Evolutionary conservation across 2,113 vertebrate species (phyloP).

Genomic region (Oostethus manadensis): DNA sequence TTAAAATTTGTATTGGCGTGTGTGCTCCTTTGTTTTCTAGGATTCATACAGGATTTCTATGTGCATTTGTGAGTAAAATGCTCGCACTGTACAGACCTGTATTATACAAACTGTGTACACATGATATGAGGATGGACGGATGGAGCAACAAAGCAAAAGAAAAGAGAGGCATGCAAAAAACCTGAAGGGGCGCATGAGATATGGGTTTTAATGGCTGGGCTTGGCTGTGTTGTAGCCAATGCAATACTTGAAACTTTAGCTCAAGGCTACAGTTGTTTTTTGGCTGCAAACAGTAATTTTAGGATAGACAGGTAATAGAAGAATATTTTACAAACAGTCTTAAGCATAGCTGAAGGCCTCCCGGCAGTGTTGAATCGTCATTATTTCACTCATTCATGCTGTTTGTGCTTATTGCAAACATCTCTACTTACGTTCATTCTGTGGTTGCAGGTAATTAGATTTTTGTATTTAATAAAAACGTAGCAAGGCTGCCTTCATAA

Average conservation of each 20-base stretch:
- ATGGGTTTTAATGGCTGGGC: conserved; percentile 29
- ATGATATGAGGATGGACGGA: too few relatives aligned
- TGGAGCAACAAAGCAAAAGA: neutral
- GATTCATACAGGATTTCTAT: too few relatives aligned
- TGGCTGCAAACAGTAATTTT: too few relatives aligned
- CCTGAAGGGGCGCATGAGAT: conserved; percentile 3
- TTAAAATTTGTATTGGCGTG: too few relatives aligned
- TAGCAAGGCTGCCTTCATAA: conserved; percentile 24
- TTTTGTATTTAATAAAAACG: conserved; percentile 21
- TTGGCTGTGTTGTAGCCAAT: conserved; percentile 28
- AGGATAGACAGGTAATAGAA: conserved; percentile 57
- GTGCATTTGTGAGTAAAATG: too few relatives aligned
- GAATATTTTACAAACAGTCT: conserved; percentile 51
- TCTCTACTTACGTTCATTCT: conserved; percentile 29
- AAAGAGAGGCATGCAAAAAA: neutral
- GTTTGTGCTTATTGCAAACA: conserved; percentile 14
- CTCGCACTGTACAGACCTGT: too few relatives aligned
- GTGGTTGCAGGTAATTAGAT: conserved; percentile 35
- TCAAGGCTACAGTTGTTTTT: conserved; percentile 7
- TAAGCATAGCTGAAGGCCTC: conserved; percentile 46
- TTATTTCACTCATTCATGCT: conserved; percentile 53
- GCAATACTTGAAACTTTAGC: conserved; percentile 36
- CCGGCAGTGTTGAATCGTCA: conserved; percentile 57
- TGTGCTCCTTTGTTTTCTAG: too few relatives aligned
- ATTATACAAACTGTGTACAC: too few relatives aligned